Evolutionary conservation across 2,797 vertebrate genomes (phyloP), one percentile per base, ranked within the genome.

Genomic region (Dicrostonyx torquatus): DNA sequence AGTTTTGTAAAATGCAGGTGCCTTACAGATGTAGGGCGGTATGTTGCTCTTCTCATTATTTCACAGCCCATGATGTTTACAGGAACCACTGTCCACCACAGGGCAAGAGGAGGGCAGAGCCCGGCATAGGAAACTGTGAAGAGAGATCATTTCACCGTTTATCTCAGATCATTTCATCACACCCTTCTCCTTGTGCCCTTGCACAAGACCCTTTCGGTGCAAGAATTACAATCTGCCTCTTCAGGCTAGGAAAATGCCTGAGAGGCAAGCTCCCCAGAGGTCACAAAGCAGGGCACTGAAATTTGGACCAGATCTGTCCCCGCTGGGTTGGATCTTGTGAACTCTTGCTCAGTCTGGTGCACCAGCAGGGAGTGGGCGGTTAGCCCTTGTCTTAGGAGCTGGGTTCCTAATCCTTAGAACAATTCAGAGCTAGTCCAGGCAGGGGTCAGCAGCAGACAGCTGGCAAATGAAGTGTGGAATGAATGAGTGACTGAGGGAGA

Each of bases 401-500:
- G 48, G n/a, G 40, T 73, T 83, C 78, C 34, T 6, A 20, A 37
- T 50, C 12, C 72, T 88, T 20, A 40, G 91, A 60, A 60, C 0
- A 18, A 66, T 31, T 22, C 9, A 68, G 76, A 55, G 0, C 89
- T 83, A 96, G 92, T 93, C 86, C 93, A 95, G 86, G 93, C 91
- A 90, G n/a, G 0, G 62, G 0, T 64, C 26, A 1, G 40, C 66
- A 53, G 55, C 85, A 34, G 43, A 68, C 43, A 26, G 91, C 83
- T 96, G 84, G 70, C 83, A 86, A 88, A 50, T 96, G 96, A 90
- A 95, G 90, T 4, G 4, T 72, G 86, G 96, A 95, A 95, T 37
- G 87, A 96, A 43, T 87, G 97, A 97, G 91, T 80, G 95, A 37
- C 43, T 90, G 88, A 94, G 68, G 94, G 93, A 97, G 97, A 95